phyloP scores from a whole-genome alignment of 1,140 invertebrate genomes.

The Pentalonia nigronervosa region DNA sequence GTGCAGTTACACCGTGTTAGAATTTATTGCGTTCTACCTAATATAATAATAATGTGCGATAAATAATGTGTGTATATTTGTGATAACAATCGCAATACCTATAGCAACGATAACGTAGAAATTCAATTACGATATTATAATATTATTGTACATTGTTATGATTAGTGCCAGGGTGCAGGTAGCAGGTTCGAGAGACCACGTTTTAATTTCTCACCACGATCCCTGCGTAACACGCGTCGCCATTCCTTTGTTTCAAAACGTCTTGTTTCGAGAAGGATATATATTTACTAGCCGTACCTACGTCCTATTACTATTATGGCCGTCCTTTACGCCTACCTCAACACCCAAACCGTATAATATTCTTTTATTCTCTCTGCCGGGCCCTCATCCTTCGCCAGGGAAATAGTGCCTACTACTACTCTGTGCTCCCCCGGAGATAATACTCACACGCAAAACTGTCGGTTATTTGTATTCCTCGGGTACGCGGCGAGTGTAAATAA shows the following conservation, averaged over 20 bases:
- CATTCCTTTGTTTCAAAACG: not conserved
- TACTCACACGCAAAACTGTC: not conserved
- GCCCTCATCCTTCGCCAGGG: no score
- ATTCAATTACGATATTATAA: not conserved
- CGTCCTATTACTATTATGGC: not conserved
- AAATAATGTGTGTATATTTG: not conserved
- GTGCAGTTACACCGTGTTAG: not conserved
- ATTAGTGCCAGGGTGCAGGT: not conserved
- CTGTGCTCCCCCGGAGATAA: no score
- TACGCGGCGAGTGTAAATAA: conserved; percentile 27
- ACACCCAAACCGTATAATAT: not conserved
- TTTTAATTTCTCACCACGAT: no score
- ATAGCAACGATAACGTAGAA: not conserved
- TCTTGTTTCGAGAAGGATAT: not conserved
- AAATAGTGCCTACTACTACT: not conserved
- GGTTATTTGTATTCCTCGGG: conserved; percentile 13
- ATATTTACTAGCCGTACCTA: not conserved
- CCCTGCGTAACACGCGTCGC: no score
- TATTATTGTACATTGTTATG: no score
- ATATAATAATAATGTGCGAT: not conserved
- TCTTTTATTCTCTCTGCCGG: not conserved
- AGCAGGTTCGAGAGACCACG: no score
- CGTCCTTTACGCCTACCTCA: not conserved
- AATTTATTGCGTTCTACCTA: not conserved
- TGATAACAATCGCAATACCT: not conserved